Conservation (phyloP, 2,113 vertebrate species). For the Myiozetetes cayanensis region DNA sequence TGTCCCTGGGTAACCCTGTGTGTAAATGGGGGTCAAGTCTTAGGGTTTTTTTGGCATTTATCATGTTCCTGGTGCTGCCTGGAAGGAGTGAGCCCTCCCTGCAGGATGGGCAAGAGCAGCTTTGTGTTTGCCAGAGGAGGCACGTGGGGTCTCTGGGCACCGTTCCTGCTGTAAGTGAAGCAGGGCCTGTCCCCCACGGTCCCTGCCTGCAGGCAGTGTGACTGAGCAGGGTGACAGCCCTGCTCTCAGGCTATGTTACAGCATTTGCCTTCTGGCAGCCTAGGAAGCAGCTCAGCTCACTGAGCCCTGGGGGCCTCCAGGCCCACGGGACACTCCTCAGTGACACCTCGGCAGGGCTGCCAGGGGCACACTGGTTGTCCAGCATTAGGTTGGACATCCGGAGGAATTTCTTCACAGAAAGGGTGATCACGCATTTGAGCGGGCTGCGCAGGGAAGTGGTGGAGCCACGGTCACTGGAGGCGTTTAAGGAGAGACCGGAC, state of each 20-base stretch:
- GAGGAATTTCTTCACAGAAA: background rate
- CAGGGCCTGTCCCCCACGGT: too few species aligned
- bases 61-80: too few species aligned
- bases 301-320: background rate
- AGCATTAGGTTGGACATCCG: fast-evolving
- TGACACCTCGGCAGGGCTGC: background rate
- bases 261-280: background rate
- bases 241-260: background rate
- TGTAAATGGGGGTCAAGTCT: background rate
- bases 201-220: background rate
- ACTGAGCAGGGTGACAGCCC: background rate
- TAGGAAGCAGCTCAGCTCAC: fast-evolving
- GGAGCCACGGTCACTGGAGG: background rate
- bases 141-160: background rate
- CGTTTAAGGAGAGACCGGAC: background rate
- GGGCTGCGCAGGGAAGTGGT: background rate
- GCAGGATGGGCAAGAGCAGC: too few species aligned
- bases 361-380: background rate
- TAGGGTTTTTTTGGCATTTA: background rate
- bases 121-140: background rate
- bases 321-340: background rate
- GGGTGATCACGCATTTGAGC: background rate
- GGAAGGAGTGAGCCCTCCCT: fast-evolving
- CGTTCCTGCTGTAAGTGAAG: background rate
- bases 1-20: background rate